Conservation (phyloP, 2,888 invertebrate species). For the Nemotelus nigrinus region DNA sequence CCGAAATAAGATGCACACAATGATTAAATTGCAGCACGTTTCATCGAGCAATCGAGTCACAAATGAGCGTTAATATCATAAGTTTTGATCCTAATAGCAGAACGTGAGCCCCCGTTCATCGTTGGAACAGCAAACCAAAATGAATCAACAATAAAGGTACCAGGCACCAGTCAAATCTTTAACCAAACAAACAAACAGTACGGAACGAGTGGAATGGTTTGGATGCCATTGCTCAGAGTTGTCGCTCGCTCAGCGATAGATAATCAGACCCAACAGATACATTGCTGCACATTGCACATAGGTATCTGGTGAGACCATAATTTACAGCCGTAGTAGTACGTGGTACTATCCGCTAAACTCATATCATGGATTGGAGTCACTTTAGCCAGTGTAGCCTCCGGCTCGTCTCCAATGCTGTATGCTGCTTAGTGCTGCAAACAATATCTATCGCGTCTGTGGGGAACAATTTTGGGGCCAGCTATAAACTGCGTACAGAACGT, state of each 20-base stretch:
- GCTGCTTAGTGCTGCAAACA: background rate
- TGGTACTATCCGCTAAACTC: slow-evolving; percentile 20
- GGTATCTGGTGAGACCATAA: slow-evolving; percentile 23
- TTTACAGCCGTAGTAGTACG: background rate
- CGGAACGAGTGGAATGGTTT: background rate
- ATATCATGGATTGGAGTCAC: slow-evolving; percentile 23
- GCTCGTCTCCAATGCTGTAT: slow-evolving; percentile 26
- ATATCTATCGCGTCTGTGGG: slow-evolving; percentile 45
- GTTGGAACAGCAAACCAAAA: background rate
- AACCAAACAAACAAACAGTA: slow-evolving; percentile 12
- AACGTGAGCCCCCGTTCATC: too few species aligned
- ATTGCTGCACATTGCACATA: background rate
- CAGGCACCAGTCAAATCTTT: background rate
- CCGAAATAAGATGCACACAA: too few species aligned
- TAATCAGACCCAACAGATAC: background rate
- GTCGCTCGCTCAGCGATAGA: too few species aligned
- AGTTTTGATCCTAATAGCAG: too few species aligned
- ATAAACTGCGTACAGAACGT: slow-evolving; percentile 64
- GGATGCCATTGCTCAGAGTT: background rate
- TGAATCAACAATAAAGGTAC: slow-evolving; percentile 15
- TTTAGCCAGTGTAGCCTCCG: slow-evolving; percentile 10
- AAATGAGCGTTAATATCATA: too few species aligned
- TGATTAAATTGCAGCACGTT: too few species aligned
- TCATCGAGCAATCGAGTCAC: too few species aligned
- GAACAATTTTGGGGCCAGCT: slow-evolving; percentile 62